Evolutionary conservation across 1,140 invertebrate genomes (phyloP).

Genomic region (Pantala flavescens): DNA sequence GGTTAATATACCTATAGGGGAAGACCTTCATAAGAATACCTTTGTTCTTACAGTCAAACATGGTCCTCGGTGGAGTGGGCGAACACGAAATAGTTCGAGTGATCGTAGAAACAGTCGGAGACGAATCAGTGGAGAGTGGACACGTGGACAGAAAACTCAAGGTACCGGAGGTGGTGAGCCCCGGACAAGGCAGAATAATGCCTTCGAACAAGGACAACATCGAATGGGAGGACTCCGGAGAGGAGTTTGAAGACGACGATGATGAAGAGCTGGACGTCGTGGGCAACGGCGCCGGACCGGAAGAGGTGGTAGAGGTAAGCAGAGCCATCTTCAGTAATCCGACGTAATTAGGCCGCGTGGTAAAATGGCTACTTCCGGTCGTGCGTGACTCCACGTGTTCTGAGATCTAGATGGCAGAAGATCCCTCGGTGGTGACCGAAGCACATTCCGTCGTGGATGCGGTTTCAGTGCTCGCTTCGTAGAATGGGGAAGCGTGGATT

Average conservation of each 20-base stretch:
- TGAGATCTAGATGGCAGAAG: no score
- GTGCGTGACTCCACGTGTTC: no score
- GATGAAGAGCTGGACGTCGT: not conserved
- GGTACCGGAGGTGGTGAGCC: not conserved
- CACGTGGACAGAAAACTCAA: not conserved
- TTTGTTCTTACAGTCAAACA: not conserved
- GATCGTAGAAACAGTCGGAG: not conserved
- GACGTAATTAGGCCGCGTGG: not conserved
- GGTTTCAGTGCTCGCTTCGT: not conserved
- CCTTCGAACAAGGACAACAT: not conserved
- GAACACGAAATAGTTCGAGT: conserved; percentile 14
- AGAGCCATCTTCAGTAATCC: not conserved
- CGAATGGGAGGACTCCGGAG: not conserved
- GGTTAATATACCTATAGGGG: no score
- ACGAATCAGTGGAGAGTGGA: not conserved
- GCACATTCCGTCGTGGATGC: no score
- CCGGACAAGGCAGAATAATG: not conserved
- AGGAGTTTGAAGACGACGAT: not conserved
- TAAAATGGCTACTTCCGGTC: not conserved
- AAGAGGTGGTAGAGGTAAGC: not conserved
- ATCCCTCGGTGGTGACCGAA: no score
- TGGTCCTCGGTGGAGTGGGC: not conserved
- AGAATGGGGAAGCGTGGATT: not conserved
- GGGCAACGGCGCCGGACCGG: not conserved
- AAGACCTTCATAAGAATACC: no score